A percentile compares a stretch with the other conserved stretches of the same genome.
phyloP scores from a whole-genome alignment of 2,797 vertebrate genomes.

The Acrocephalus scirpaceus region DNA sequence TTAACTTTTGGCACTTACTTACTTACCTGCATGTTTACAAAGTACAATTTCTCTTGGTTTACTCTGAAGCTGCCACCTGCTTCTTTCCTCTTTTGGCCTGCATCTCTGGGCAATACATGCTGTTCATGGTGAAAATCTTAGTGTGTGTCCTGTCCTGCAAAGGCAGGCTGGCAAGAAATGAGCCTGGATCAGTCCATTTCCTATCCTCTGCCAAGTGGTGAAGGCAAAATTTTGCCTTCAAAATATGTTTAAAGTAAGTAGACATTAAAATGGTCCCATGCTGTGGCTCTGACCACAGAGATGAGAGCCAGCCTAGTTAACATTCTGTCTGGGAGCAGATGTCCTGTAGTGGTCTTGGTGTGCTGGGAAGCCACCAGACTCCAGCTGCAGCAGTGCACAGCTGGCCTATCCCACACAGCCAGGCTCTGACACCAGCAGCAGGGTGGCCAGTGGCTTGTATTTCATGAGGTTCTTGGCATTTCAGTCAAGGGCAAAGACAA shows the following conservation, averaged over 20 bases:
- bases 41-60: neutral
- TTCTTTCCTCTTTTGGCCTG: neutral
- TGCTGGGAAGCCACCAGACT: conserved; percentile 18
- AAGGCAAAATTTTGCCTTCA: conserved; percentile 19
- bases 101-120: neutral
- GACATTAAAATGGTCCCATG: conserved; percentile 10
- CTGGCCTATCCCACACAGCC: neutral
- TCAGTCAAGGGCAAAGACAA: neutral
- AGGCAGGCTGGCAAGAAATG: neutral
- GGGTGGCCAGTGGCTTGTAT: neutral
- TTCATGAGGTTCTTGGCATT: neutral
- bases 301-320: conserved; percentile 22
- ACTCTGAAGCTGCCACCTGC: neutral
- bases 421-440: conserved; percentile 7
- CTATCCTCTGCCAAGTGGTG: neutral
- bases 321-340: conserved; percentile 22
- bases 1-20: neutral
- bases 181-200: neutral
- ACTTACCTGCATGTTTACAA: neutral
- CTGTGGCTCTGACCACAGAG: conserved; percentile 30
- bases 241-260: conserved; percentile 38
- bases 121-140: neutral
- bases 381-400: neutral
- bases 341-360: neutral
- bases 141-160: neutral